Evolutionary conservation across 64 coral and sea anemone species (phyloP).

Genomic region (Montipora foliosa): DNA sequence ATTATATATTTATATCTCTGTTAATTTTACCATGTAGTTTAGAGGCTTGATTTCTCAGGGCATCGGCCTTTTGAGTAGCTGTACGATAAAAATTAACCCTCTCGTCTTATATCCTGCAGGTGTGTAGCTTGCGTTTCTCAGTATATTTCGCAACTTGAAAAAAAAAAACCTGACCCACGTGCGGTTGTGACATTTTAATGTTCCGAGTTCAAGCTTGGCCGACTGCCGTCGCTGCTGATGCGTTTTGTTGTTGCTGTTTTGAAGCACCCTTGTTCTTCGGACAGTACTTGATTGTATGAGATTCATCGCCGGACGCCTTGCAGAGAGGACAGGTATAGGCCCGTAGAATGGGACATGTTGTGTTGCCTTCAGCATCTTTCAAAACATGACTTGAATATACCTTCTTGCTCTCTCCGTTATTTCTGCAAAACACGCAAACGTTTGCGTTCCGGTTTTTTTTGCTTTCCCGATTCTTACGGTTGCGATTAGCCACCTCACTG

Average conservation of each 20-base stretch:
- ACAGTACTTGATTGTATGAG: slow-evolving; percentile 99
- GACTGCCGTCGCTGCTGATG: not conserved
- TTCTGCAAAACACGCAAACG: slow-evolving; percentile 99
- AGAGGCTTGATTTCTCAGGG: slow-evolving; percentile 14
- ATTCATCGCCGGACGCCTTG: slow-evolving; percentile 93
- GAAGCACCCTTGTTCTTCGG: slow-evolving; percentile 92
- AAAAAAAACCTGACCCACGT: not conserved
- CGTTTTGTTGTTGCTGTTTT: slow-evolving; percentile 48
- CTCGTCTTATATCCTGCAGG: not conserved
- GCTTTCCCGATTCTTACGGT: slow-evolving; percentile 86
- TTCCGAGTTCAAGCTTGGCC: slow-evolving; percentile 57
- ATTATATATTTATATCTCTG: slow-evolving; percentile 39
- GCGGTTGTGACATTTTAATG: not conserved
- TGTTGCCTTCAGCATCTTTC: slow-evolving; percentile 97
- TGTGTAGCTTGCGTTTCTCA: not conserved
- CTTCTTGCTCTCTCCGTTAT: slow-evolving; percentile 99
- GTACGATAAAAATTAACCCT: not conserved
- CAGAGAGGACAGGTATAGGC: slow-evolving; percentile 98
- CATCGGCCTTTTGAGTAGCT: slow-evolving; percentile 15
- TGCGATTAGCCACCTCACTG: slow-evolving; percentile 65
- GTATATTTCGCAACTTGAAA: not conserved
- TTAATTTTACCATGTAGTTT: slow-evolving; percentile 42
- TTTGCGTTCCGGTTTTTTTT: slow-evolving; percentile 95
- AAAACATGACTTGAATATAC: slow-evolving; percentile 96
- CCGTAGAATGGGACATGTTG: slow-evolving; percentile 93